These are phyloP conservation scores for Alentia gelatinosa DNA, from an alignment of 2,888 invertebrate genomes.

Conservation along the genomic window DNA sequence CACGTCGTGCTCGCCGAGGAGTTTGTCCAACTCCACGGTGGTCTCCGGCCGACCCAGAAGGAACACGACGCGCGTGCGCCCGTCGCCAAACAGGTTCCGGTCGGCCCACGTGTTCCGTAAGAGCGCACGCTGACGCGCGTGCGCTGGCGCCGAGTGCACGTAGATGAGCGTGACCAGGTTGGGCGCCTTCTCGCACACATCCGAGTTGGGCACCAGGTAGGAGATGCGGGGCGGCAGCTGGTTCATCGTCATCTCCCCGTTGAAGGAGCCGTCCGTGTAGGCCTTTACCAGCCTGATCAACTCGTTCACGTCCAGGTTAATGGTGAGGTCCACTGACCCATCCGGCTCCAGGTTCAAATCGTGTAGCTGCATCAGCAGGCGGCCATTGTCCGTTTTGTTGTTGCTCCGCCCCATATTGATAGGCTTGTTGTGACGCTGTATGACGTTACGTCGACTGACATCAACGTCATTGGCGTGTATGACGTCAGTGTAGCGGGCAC, in stretches of 20 bases:
- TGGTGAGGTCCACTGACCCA: conserved; percentile 15
- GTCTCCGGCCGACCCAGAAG: conserved; percentile 64
- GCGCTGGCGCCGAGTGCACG: conserved; percentile 66
- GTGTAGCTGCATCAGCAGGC: background rate
- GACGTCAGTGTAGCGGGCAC: background rate
- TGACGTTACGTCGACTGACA: background rate
- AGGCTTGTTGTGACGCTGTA: background rate
- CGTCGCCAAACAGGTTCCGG: conserved; percentile 59
- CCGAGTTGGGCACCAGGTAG: conserved; percentile 53
- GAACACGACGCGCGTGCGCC: conserved; percentile 64
- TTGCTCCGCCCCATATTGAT: background rate
- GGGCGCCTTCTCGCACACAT: conserved; percentile 51
- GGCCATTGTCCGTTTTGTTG: background rate
- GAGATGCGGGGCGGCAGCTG: background rate
- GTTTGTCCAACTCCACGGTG: background rate
- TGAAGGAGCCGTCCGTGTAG: background rate
- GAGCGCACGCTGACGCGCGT: conserved; percentile 61
- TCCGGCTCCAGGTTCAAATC: background rate
- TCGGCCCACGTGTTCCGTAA: conserved; percentile 69
- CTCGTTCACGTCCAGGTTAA: conserved; percentile 5
- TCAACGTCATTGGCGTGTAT: background rate
- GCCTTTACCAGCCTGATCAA: background rate
- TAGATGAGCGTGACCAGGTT: conserved; percentile 60
- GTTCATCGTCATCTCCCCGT: conserved; percentile 10
- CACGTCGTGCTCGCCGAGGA: background rate